A percentile compares a stretch with the other conserved stretches of the same genome.
phyloP scores from a whole-genome alignment of 2,113 vertebrate species.

The Chascanopsetta lugubris region DNA sequence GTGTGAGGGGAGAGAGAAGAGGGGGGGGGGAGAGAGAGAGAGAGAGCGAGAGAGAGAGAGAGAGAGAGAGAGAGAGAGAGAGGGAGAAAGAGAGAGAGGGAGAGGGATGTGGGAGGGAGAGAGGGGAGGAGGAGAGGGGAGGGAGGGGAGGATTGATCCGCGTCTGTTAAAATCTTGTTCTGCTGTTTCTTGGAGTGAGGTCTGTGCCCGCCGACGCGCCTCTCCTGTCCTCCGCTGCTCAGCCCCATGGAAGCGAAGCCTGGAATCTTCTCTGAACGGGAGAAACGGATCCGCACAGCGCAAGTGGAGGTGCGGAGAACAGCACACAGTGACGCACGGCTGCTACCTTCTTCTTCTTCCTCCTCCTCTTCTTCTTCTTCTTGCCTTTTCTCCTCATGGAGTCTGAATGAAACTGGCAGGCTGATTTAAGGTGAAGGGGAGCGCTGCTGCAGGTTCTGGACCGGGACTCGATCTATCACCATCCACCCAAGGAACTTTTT shows the following conservation, averaged over 20 bases:
- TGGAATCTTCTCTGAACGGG: conserved; percentile 56
- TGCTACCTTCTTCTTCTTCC: conserved; percentile 58
- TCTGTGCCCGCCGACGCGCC: conserved; percentile 79
- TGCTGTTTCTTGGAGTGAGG: conserved; percentile 82
- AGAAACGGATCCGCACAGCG: conserved; percentile 57
- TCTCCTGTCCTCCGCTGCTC: conserved; percentile 77
- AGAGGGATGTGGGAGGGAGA: conserved; percentile 37
- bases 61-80: conserved; percentile 17
- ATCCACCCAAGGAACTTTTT: no score
- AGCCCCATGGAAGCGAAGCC: conserved; percentile 72
- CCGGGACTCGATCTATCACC: conserved; percentile 65
- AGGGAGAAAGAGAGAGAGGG: conserved; percentile 24
- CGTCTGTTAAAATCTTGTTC: conserved; percentile 84
- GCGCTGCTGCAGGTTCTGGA: conserved; percentile 67
- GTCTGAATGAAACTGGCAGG: conserved; percentile 67
- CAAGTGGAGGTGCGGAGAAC: conserved; percentile 73
- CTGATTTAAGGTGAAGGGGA: conserved; percentile 43
- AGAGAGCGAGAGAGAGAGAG: conserved; percentile 19
- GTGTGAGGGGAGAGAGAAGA: conserved; percentile 24
- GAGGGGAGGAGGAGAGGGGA: conserved; percentile 37
- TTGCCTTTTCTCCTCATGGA: conserved; percentile 50
- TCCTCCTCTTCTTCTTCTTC: conserved; percentile 60
- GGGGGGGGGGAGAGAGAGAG: background rate
- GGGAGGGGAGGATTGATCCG: conserved; percentile 82
- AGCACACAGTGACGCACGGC: conserved; percentile 51